Evolutionary conservation across 2,113 vertebrate species (phyloP).

Genomic region (Indri indri): DNA sequence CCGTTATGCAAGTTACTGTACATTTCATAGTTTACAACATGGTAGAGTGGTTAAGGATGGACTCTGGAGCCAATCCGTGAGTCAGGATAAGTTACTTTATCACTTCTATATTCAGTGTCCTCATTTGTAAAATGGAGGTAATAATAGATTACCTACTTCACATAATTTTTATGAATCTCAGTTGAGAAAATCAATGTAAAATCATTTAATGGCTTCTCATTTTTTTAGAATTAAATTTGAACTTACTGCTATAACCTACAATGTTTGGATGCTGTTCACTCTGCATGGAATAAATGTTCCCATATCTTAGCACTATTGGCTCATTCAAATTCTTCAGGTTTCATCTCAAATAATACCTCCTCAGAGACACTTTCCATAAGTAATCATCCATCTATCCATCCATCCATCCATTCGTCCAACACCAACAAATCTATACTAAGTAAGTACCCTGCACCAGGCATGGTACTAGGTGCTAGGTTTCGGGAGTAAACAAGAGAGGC

Average conservation of each 20-base stretch:
- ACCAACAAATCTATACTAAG: not conserved
- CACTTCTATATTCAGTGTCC: not conserved
- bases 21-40: not conserved
- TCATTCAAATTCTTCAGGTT: not conserved
- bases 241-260: not conserved
- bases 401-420: not conserved
- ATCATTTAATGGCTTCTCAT: not conserved
- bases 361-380: not conserved
- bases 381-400: not conserved
- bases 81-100: not conserved
- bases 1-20: not conserved
- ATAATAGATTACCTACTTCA: not conserved
- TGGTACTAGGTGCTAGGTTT: not conserved
- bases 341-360: not conserved
- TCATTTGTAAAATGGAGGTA: not conserved
- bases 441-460: not conserved
- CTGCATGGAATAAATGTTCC: not conserved
- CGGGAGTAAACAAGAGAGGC: not conserved
- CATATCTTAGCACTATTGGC: not conserved
- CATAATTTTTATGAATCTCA: not conserved
- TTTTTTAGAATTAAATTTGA: slow-evolving; percentile 33
- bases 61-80: not conserved
- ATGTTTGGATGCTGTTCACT: not conserved
- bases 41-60: not conserved
- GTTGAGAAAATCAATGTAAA: not conserved